These are phyloP conservation scores for Pedionomus torquatus DNA, from an alignment of 2,113 vertebrate species.

Conservation along the genomic window DNA sequence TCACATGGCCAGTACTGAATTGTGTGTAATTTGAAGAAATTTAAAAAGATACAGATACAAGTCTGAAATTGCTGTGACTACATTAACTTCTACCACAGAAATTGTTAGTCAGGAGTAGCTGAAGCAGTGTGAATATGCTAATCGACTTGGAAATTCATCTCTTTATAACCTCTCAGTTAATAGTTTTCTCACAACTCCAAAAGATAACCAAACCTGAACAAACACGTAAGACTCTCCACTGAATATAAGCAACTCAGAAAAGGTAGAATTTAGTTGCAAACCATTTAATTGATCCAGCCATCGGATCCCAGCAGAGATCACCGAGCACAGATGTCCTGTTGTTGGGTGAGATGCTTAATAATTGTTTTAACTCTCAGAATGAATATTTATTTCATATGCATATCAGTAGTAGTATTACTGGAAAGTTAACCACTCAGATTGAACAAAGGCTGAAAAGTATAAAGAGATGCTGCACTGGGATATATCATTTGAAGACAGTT, in stretches of 20 bases:
- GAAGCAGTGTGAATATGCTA: not conserved
- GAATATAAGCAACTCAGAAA: not conserved
- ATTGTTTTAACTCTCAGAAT: not conserved
- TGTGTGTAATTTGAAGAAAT: not conserved
- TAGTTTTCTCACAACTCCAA: not conserved
- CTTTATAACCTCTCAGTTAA: not conserved
- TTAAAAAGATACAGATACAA: not conserved
- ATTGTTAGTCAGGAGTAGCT: not conserved
- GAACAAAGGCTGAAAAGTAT: not conserved
- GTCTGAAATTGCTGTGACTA: not conserved
- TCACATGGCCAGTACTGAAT: accelerated
- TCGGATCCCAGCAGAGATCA: not conserved
- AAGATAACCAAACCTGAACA: not conserved
- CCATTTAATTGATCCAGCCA: not conserved
- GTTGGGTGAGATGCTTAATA: not conserved
- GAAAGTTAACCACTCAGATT: not conserved
- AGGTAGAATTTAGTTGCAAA: not conserved
- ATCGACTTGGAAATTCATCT: not conserved
- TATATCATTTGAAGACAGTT: not conserved
- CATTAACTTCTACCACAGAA: not conserved
- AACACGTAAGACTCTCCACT: accelerated
- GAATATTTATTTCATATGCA: not conserved
- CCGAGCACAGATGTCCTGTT: not conserved
- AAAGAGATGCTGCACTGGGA: not conserved
- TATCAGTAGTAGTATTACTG: not conserved